phyloP scores from a whole-genome alignment of 2,888 invertebrate species.

The Orchesella flavescens region DNA sequence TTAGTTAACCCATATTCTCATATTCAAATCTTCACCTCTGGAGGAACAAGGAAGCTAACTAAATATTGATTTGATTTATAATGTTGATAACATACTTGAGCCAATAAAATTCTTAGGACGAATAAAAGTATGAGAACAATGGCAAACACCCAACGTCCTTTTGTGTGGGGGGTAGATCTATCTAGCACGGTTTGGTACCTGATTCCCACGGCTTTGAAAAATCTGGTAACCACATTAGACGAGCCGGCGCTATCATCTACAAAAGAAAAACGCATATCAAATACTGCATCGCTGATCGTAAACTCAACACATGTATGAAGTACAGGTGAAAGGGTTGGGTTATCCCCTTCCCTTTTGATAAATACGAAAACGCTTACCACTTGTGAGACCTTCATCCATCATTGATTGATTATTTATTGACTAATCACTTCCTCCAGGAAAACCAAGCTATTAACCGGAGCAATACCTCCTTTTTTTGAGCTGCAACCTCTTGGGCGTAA shows the following conservation, averaged over 20 bases:
- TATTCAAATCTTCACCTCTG: background rate
- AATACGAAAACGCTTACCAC: constrained; percentile 42
- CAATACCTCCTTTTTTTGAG: too few species aligned
- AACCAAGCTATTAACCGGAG: too few species aligned
- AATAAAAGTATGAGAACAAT: constrained; percentile 82
- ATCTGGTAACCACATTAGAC: constrained; percentile 69
- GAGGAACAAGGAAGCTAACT: background rate
- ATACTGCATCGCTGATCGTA: background rate
- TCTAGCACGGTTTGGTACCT: constrained; percentile 72
- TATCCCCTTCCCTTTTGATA: too few species aligned
- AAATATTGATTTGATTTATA: background rate
- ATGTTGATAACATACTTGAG: constrained; percentile 80
- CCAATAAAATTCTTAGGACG: constrained; percentile 85
- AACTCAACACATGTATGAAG: background rate
- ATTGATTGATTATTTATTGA: constrained; percentile 11
- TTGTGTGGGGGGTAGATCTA: constrained; percentile 73
- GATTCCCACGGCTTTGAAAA: constrained; percentile 68
- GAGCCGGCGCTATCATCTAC: constrained; percentile 42
- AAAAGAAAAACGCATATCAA: background rate
- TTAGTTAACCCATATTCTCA: background rate
- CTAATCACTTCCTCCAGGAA: too few species aligned
- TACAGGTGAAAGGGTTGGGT: too few species aligned
- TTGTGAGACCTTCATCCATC: constrained; percentile 60
- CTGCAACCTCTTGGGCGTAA: too few species aligned
- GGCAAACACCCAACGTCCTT: constrained; percentile 87